Evolutionary conservation across 2,797 vertebrate species (phyloP).

Genomic region (Thripadectes ignobilis): DNA sequence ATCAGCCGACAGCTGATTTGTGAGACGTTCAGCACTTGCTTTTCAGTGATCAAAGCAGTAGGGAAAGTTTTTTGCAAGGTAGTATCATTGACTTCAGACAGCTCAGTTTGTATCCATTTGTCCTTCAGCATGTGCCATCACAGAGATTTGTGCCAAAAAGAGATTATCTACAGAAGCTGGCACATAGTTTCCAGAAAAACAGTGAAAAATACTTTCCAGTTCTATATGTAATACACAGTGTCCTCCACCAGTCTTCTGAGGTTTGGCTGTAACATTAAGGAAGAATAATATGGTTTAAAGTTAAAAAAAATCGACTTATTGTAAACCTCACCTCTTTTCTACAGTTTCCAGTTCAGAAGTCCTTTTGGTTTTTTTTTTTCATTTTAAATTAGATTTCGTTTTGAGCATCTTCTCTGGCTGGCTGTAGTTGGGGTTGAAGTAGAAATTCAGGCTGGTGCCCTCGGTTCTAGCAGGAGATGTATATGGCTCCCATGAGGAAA

Average conservation of each 20-base stretch:
- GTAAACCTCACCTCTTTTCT: neutral
- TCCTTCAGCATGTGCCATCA: neutral
- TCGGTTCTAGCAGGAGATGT: neutral
- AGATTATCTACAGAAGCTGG: neutral
- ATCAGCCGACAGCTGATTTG: neutral
- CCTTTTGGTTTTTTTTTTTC: neutral
- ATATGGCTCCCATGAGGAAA: neutral
- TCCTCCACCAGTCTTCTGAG: conserved; percentile 27
- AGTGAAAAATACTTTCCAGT: neutral
- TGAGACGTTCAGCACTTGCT: neutral
- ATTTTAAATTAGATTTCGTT: neutral
- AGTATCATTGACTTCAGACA: neutral
- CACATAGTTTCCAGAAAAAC: conserved; percentile 1
- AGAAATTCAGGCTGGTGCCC: neutral
- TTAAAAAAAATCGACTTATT: neutral
- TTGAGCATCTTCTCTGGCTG: neutral
- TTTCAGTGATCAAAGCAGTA: neutral
- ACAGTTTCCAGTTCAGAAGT: neutral
- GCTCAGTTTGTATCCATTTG: neutral
- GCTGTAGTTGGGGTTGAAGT: neutral
- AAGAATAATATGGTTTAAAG: neutral
- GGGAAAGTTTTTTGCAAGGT: neutral
- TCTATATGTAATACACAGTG: neutral
- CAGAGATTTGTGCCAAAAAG: neutral
- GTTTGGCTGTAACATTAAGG: conserved; percentile 11